Base-by-base conservation (phyloP, 2,888 invertebrate genomes). In the Dynastes tityus region DNA sequence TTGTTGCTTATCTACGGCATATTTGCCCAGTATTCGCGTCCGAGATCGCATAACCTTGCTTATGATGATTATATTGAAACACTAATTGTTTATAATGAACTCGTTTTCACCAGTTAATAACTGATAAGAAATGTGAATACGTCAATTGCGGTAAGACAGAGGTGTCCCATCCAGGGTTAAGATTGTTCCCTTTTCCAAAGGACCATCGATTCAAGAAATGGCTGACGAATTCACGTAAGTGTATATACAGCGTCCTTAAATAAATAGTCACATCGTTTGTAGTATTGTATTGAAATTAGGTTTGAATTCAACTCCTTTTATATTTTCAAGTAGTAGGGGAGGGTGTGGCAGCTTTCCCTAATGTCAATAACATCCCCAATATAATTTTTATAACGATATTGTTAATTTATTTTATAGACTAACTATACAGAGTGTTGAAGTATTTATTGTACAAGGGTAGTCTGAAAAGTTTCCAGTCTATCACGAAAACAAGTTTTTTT, bases 141-240 rank as follows among this genome's bases (percentile, higher is more conserved):
- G 11, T 74, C 73, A 45, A 61, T 74, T 74, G 73, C 61, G 73
- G 27, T 32, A 74, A 74, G 45, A n/a, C 73, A 2, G 49, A 61
- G 22, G 40, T 6, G 45, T 55, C 61, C 8, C 73, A 74, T 61
- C 73, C 73, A 11, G 73, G 45, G 3, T 63, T 74, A 61, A 58
- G 32, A 45, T 49, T 74, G 22, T 74, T 74, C 13, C 61, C 73
- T 6, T 74, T 74, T 13, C 73, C 73, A 2, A 74, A 61, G 45
- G 73, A 74, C 9, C 73, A 74, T 13, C 45, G 73, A 1, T 58
- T 32, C 45, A 74, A 74, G 61, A 74, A 74, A 40, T 74, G 73
- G 73, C 32, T 74, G n/a, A 45, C 55, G n/a, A 74, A 74, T 74
- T 74, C 73, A 45, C 37, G 73, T 74, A 68, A 68, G 68, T 45